A percentile compares a stretch with the other conserved stretches of the same genome.
Evolutionary conservation across 2,888 invertebrate genomes (phyloP).

Genomic region (Auanema freiburgensis): DNA sequence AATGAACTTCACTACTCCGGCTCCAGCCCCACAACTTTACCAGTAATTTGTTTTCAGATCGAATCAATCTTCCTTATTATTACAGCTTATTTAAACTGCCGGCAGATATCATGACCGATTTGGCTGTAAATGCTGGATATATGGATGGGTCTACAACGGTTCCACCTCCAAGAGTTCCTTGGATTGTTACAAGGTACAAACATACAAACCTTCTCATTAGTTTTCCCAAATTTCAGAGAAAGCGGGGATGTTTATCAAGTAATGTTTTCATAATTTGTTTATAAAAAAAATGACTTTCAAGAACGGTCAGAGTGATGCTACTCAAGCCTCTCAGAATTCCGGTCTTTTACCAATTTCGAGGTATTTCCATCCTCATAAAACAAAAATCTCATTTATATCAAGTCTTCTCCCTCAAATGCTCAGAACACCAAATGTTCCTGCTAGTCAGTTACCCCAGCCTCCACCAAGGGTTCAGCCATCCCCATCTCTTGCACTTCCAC

Average conservation of each 20-base stretch:
- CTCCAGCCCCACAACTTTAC: no score
- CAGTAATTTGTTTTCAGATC: no score
- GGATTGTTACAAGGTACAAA: slow-evolving; percentile 21
- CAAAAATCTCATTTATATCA: no score
- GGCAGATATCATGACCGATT: slow-evolving; percentile 23
- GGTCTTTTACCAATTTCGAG: neutral
- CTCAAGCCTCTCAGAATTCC: no score
- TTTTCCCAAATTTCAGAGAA: neutral
- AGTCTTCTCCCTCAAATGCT: no score
- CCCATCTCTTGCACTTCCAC: neutral
- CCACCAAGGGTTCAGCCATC: neutral
- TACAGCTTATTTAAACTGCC: slow-evolving; percentile 20
- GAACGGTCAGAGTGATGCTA: no score
- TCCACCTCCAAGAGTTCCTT: slow-evolving; percentile 11
- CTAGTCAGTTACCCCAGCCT: neutral
- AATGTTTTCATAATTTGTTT: no score
- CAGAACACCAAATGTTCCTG: no score
- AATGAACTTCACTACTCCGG: no score
- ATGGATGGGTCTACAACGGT: slow-evolving; percentile 10
- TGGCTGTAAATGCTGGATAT: slow-evolving; percentile 23
- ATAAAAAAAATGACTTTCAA: no score
- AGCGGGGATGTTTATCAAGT: no score
- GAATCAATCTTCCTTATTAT: slow-evolving; percentile 5
- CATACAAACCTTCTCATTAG: neutral
- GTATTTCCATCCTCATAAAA: no score